phyloP scores from a whole-genome alignment of 1,140 invertebrate genomes.

The Heliconius melpomene region DNA sequence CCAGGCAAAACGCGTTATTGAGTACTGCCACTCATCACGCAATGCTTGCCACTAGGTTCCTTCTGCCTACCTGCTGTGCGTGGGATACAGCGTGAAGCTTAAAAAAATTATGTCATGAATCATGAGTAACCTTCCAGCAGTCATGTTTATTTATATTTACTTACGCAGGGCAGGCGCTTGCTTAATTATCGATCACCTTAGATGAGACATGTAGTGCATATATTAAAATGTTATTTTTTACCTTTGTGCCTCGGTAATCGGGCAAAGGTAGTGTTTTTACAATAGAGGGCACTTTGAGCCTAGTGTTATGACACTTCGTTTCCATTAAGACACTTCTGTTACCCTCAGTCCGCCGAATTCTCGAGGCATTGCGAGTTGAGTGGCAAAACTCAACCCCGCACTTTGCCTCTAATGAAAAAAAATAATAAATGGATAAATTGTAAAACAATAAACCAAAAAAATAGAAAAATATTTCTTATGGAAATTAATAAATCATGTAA shows the following conservation, averaged over 20 bases:
- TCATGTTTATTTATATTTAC: conserved; percentile 11
- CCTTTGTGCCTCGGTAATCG: too few species aligned
- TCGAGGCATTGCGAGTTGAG: too few species aligned
- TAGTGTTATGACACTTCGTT: too few species aligned
- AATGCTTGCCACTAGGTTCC: not conserved
- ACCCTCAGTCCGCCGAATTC: too few species aligned
- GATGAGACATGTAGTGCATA: not conserved
- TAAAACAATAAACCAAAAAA: too few species aligned
- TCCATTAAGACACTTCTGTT: too few species aligned
- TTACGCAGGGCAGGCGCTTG: not conserved
- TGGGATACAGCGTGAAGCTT: not conserved
- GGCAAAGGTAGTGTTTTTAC: too few species aligned
- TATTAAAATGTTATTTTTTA: not conserved
- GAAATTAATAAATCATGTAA: not conserved
- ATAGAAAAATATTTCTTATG: not conserved
- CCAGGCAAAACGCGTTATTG: not conserved
- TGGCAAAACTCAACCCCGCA: too few species aligned
- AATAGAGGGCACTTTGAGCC: too few species aligned
- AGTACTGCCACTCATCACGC: not conserved
- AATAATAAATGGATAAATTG: too few species aligned
- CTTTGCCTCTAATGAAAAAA: too few species aligned
- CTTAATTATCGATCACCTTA: not conserved
- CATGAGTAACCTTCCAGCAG: not conserved
- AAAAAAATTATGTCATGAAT: not conserved
- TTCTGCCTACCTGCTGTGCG: not conserved